phyloP scores from a whole-genome alignment of 2,113 vertebrate species.

The Odontophorus gujanensis region DNA sequence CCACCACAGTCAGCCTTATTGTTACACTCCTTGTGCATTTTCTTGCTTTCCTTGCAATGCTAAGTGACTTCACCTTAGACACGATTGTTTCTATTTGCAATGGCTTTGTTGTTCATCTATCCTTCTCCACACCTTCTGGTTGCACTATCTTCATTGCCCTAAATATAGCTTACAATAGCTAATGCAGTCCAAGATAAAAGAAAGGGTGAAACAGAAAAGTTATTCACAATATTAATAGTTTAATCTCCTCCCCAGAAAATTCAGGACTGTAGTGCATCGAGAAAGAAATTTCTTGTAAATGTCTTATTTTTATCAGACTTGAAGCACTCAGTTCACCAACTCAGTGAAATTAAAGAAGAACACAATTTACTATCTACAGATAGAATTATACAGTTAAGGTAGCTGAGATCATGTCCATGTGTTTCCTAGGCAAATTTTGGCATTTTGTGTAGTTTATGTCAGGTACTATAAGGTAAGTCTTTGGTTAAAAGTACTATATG shows the following conservation, averaged over 20 bases:
- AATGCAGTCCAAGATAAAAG: not conserved
- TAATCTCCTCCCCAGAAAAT: not conserved
- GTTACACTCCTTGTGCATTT: not conserved
- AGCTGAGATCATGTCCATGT: not conserved
- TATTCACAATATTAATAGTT: not conserved
- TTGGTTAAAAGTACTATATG: slow-evolving; percentile 41
- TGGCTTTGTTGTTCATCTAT: not conserved
- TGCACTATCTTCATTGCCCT: not conserved
- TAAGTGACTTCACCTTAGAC: not conserved
- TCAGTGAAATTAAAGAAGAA: not conserved
- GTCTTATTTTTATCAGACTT: not conserved
- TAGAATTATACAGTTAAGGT: not conserved
- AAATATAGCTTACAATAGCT: not conserved
- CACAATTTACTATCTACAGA: not conserved
- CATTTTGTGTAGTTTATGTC: slow-evolving; percentile 1
- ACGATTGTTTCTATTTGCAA: not conserved
- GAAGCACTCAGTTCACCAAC: not conserved
- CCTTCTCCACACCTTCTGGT: not conserved
- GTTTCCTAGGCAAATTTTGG: not conserved
- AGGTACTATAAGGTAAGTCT: slow-evolving; percentile 24
- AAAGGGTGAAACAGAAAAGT: not conserved
- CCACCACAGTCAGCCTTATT: not conserved
- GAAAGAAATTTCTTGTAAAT: not conserved
- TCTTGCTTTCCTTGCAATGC: not conserved
- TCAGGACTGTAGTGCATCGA: not conserved